Conservation (phyloP, 2,113 vertebrate genomes). For the Poeciliopsis turrubarensis region DNA sequence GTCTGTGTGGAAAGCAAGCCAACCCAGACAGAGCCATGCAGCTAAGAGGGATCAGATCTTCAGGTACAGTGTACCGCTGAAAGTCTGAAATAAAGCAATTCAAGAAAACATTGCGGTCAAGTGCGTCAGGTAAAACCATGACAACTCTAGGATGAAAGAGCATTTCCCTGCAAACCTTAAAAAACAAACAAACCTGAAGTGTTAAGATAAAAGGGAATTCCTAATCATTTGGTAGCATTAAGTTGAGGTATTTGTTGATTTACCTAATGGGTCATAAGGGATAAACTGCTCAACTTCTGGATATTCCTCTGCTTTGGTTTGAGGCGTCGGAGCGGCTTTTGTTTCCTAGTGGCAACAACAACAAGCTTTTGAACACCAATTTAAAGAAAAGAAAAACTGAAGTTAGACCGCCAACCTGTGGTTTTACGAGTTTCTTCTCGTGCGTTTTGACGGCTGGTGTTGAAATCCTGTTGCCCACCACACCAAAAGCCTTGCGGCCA, state of each 20-base stretch:
- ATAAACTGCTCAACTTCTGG: conserved; percentile 68
- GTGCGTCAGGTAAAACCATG: too few species aligned
- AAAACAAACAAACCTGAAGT: neutral
- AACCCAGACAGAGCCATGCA: conserved; percentile 59
- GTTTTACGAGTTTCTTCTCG: conserved; percentile 54
- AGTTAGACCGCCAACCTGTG: conserved; percentile 46
- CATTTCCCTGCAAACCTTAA: too few species aligned
- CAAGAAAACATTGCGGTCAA: neutral
- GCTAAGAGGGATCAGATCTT: conserved; percentile 64
- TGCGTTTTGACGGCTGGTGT: conserved; percentile 42
- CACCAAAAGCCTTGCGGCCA: conserved; percentile 66
- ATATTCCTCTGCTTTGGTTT: conserved; percentile 54
- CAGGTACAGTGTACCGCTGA: conserved; percentile 57
- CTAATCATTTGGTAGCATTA: neutral
- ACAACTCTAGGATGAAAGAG: neutral
- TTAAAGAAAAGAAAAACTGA: neutral
- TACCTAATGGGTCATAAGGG: conserved; percentile 73
- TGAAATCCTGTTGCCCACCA: conserved; percentile 47
- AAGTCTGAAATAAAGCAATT: conserved; percentile 53
- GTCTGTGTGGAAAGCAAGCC: conserved; percentile 23
- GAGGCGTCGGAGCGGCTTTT: conserved; percentile 32
- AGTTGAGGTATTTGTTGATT: neutral
- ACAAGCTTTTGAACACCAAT: neutral
- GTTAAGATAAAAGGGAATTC: neutral
- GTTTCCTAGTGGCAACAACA: conserved; percentile 48